These are phyloP conservation scores for Empis livida DNA, from an alignment of 2,888 invertebrate genomes.

Conservation along the genomic window DNA sequence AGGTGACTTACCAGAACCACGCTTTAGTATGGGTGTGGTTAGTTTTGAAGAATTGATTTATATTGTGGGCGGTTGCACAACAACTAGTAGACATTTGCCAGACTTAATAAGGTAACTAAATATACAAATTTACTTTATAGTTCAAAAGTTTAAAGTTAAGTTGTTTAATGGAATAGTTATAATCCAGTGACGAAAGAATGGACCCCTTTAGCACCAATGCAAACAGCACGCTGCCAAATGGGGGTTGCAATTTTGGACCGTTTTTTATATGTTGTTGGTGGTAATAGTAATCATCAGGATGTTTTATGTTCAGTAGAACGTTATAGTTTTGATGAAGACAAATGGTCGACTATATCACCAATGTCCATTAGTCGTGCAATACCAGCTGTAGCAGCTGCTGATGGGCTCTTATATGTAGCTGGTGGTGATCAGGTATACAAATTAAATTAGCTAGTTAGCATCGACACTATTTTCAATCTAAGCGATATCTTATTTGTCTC, in stretches of 20 bases:
- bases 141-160: neutral
- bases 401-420: conserved; percentile 69
- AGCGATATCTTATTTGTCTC: no score
- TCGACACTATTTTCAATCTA: no score
- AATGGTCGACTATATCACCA: conserved; percentile 65
- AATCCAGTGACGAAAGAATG: conserved; percentile 72
- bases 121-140: neutral
- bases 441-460: no score
- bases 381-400: conserved; percentile 73
- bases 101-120: conserved; percentile 46
- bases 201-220: conserved; percentile 63
- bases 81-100: conserved; percentile 62
- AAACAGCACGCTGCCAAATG: conserved; percentile 73
- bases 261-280: conserved; percentile 69
- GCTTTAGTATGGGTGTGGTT: conserved; percentile 86
- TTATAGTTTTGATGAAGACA: conserved; percentile 39
- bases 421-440: conserved; percentile 58
- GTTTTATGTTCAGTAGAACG: conserved; percentile 70
- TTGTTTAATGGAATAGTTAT: conserved; percentile 39
- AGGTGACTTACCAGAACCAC: conserved; percentile 68
- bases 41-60: conserved; percentile 55
- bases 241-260: conserved; percentile 77
- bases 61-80: conserved; percentile 81
- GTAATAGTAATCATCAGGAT: conserved; percentile 65
- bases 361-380: conserved; percentile 65